Evolutionary conservation across 2,888 invertebrate species (phyloP).

Genomic region (Itoplectis maculator): DNA sequence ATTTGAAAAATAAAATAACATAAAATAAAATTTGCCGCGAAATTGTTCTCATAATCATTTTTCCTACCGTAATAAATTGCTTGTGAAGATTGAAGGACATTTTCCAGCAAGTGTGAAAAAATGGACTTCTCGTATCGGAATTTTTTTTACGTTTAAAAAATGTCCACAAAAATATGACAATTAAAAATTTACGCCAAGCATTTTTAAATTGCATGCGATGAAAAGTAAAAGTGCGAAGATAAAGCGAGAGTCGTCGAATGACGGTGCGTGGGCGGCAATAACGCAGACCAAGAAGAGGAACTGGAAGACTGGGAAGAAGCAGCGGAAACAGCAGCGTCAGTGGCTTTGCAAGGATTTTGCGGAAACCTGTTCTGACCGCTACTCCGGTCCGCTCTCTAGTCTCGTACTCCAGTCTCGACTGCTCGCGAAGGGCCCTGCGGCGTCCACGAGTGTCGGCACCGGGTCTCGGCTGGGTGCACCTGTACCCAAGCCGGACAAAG

Average conservation of each 20-base stretch:
- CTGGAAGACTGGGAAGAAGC: slow-evolving; percentile 16
- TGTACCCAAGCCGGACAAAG: slow-evolving; percentile 70
- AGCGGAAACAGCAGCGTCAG: slow-evolving; percentile 7
- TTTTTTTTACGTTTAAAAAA: too few species aligned
- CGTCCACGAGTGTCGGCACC: slow-evolving; percentile 44
- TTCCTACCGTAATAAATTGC: too few species aligned
- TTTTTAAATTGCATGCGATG: too few species aligned
- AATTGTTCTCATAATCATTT: too few species aligned
- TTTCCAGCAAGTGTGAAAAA: too few species aligned
- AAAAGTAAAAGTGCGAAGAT: slow-evolving; percentile 10
- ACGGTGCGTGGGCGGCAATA: slow-evolving; percentile 23
- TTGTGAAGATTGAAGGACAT: too few species aligned
- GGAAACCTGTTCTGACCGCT: slow-evolving; percentile 70
- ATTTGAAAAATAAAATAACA: too few species aligned
- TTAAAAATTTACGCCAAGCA: too few species aligned
- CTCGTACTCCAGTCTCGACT: slow-evolving; percentile 39
- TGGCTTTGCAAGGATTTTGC: slow-evolving; percentile 73
- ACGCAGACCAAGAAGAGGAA: background rate
- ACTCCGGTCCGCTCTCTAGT: slow-evolving; percentile 46
- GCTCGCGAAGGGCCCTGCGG: slow-evolving; percentile 44
- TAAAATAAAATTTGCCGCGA: too few species aligned
- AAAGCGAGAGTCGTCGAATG: slow-evolving; percentile 24
- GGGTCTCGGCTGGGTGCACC: slow-evolving; percentile 59
- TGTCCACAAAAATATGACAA: background rate
- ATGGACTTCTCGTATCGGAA: too few species aligned